Base-by-base conservation (phyloP, 2,888 invertebrate species). In the Drosophila ezoana region DNA sequence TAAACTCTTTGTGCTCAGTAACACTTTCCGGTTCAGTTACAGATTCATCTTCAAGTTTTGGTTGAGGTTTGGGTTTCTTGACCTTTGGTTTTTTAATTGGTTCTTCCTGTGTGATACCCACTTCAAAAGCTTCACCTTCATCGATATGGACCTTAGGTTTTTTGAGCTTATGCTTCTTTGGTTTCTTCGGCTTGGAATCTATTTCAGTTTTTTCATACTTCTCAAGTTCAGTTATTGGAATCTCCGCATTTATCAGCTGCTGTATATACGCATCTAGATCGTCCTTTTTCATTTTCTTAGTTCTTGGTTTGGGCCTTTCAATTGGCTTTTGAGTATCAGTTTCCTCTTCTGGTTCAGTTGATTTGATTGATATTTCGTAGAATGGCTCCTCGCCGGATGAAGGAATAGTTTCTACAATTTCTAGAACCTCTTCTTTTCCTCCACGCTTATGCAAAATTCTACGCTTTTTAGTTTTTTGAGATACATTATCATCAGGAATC, bases 371-470 rank as follows among this genome's bases (percentile, higher is more conserved):
- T 18, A 93, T 91, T 69, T 93, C 92, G 71, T 92, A 92, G 65
- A 93, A 76, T 43, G 93, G 92, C 77, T 90, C 89, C 32, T 91
- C 92, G 43, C 89, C 92, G 59, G 90, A 90, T 3, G 20, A 9
- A 59, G 91, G 79, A 5, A 58, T 10, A 40, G 90, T 83, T 69
- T 90, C 93, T 13, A 91, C 81, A 60, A 93, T 92, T 84, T 93
- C 92, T 13, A 93, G 89, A 4, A 92, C 79, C 74, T 93, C 92
- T 78, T 93, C 91, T 73, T 92, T 89, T 38, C 91, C 90, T 69
- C 93, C 93, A 20, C 92, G 93, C 69, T 90, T 87, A 54, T 90
- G 90, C 4, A 73, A 67, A 68, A 93, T 85, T 62, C 89, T 87
- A n/a, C 91, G 90, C 65, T 90, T 92, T 32, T 90, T 91, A 2